Base-by-base conservation (phyloP, 2,888 invertebrate genomes). In the Andrena camellia region DNA sequence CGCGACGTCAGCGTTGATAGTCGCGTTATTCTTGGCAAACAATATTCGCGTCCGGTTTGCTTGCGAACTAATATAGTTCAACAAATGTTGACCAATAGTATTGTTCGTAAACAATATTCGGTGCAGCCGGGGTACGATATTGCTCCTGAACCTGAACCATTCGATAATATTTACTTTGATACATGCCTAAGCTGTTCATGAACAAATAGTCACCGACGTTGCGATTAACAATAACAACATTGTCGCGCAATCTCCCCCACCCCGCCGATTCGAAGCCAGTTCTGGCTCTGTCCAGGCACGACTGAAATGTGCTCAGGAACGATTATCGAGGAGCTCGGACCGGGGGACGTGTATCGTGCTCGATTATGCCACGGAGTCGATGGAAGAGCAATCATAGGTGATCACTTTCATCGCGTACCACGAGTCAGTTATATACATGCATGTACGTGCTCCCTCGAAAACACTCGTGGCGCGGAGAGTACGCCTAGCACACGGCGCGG, bases 21-120 rank as follows among this genome's bases (percentile, higher is more conserved):
- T 63, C 20, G 50, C 60, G 29, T 73, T 52, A 66, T 72, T 66
- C 66, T 59, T 35, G 42, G 29, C 68, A 64, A 69, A 76, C 57
- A 59, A 1, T 29, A 60, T 73, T 60, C 35, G 23, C n/a, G 23
- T 3, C 20, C 31, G 23, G 10, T 60, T 60, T 70, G 69, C 60
- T 29, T 31, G 64, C 31, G 23, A 35, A 77, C 33, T 66, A 60
- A 76, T 77, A 70, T 57, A 42, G 77, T 60, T 29, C 23, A 50
- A 23, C 59, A 35, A 42, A 69, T 64, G 63, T 76, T 69, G 76
- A 69, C 42, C 48, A 31, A 77, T 64, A 72, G 68, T 57, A 72
- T 72, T 63, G 62, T 59, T 20, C 29, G 54, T 54, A 71, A 62
- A 33, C 80, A 33, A 71, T 62, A 62, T 20, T 31, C 48, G 13